Conservation (phyloP, 2,888 invertebrate species). For the Amphipyra berbera region DNA sequence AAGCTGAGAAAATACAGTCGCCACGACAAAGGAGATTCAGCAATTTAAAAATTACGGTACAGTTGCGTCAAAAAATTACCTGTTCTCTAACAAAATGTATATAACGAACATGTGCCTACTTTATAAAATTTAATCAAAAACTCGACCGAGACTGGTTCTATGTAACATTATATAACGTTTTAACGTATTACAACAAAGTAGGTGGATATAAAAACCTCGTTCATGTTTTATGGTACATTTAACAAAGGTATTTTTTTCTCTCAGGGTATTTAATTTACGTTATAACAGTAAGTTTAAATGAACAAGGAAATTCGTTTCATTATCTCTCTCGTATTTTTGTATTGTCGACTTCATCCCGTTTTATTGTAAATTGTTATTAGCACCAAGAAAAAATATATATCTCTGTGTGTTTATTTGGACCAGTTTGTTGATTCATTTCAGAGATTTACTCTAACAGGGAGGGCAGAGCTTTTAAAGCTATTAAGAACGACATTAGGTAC, state of each 20-base stretch:
- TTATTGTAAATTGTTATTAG: slow-evolving; percentile 42
- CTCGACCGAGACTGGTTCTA: slow-evolving; percentile 1
- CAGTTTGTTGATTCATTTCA: neutral
- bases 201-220: slow-evolving; percentile 22
- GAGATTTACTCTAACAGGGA: neutral
- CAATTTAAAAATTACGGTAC: too few species aligned
- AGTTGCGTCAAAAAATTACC: neutral
- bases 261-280: slow-evolving; percentile 51
- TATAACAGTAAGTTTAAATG: slow-evolving; percentile 46
- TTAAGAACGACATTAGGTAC: too few species aligned
- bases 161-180: slow-evolving; percentile 17
- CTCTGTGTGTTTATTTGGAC: slow-evolving; percentile 20
- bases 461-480: neutral
- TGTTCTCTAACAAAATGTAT: neutral
- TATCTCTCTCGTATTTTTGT: slow-evolving; percentile 50
- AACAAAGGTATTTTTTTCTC: slow-evolving; percentile 53
- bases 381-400: slow-evolving; percentile 26
- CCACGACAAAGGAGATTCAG: too few species aligned
- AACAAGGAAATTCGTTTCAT: slow-evolving; percentile 56
- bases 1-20: too few species aligned
- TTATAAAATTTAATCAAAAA: slow-evolving; percentile 12
- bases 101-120: slow-evolving; percentile 2
- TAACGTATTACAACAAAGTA: slow-evolving; percentile 20
- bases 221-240: slow-evolving; percentile 46
- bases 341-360: slow-evolving; percentile 32